Conservation (phyloP, 2,888 invertebrate species). For the Nemotelus nigrinus region DNA sequence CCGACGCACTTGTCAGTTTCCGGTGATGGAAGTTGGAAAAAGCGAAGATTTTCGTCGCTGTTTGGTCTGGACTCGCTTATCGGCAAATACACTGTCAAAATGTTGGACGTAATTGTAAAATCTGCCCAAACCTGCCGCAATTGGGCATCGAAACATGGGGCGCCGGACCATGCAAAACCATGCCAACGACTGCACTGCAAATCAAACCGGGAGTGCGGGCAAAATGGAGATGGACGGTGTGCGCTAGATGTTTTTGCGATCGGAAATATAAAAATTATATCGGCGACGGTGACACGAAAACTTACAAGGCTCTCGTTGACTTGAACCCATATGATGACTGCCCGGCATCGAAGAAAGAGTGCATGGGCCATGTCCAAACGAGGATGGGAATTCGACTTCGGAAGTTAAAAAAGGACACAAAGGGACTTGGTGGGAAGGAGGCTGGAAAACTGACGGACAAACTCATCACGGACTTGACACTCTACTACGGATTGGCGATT, state of each 20-base stretch:
- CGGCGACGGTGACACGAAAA: not conserved
- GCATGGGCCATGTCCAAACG: not conserved
- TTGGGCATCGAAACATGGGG: conserved; percentile 15
- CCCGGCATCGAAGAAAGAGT: conserved; percentile 15
- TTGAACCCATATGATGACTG: conserved; percentile 6
- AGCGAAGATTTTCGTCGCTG: conserved; percentile 14
- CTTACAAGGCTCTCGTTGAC: conserved; percentile 4
- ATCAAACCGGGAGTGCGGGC: not conserved
- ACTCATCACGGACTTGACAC: not conserved
- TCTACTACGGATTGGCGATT: conserved; percentile 21
- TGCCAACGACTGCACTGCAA: not conserved
- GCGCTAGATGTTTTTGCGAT: conserved; percentile 4
- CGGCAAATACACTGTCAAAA: not conserved
- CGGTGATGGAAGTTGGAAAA: conserved; percentile 13
- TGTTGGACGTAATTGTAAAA: conserved; percentile 14
- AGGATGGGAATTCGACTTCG: conserved; percentile 8
- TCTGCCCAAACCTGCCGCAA: not conserved
- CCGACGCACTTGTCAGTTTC: conserved; percentile 17
- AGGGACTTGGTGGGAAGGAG: conserved; percentile 1
- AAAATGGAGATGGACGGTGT: conserved; percentile 15
- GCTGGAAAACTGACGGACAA: not conserved
- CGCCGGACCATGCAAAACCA: not conserved
- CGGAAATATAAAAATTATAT: conserved; percentile 24
- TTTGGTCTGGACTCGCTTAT: conserved; percentile 5
- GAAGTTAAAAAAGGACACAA: conserved; percentile 13